phyloP scores from a whole-genome alignment of 2,797 vertebrate genomes.

The Bucorvus abyssinicus region DNA sequence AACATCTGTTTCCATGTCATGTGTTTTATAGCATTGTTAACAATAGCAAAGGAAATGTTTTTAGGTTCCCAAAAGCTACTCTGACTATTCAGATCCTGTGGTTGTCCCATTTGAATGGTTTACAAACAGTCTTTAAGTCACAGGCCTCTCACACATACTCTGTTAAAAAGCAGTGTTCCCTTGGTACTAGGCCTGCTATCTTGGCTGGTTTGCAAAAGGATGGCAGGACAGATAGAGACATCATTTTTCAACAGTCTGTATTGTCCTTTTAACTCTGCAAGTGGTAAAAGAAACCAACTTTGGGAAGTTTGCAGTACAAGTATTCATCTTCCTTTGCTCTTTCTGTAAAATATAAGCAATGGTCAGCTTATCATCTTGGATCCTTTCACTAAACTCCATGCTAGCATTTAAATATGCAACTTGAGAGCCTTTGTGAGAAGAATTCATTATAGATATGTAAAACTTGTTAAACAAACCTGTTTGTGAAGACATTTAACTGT shows the following conservation, averaged over 20 bases:
- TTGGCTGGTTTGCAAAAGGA: background rate
- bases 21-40: background rate
- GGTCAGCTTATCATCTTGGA: background rate
- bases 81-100: background rate
- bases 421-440: background rate
- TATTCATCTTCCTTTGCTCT: background rate
- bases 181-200: background rate
- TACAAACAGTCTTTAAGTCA: background rate
- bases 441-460: background rate
- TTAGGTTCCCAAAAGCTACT: background rate
- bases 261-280: background rate
- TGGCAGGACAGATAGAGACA: background rate
- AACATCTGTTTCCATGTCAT: background rate
- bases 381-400: background rate
- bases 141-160: background rate
- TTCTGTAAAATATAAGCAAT: background rate
- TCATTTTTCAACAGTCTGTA: background rate
- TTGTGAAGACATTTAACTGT: background rate
- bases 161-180: background rate
- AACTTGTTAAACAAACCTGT: background rate
- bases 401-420: background rate
- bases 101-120: background rate
- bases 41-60: constrained; percentile 1
- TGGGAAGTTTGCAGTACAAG: background rate
- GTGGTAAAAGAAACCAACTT: background rate